A percentile compares a stretch with the other conserved stretches of the same genome.
These are phyloP conservation scores for Pollimyrus isidori DNA, from an alignment of 2,113 vertebrate genomes.

Conservation along the genomic window DNA sequence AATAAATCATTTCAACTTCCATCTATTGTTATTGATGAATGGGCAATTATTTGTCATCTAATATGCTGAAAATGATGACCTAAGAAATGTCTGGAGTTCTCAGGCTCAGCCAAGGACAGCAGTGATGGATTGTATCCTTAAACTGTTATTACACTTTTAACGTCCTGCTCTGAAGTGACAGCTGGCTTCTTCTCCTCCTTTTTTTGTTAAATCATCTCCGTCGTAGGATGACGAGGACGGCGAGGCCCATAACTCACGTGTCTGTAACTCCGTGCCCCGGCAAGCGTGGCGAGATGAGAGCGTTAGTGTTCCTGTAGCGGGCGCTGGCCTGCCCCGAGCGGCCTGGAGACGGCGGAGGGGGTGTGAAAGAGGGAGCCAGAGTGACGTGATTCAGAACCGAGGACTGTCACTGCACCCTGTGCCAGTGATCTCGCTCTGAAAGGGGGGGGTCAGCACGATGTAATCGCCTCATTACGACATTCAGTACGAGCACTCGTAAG, in stretches of 20 bases:
- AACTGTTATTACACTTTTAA: conserved; percentile 98
- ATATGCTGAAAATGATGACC: conserved; percentile 91
- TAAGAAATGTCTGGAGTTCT: conserved; percentile 80
- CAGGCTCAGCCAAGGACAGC: conserved; percentile 68
- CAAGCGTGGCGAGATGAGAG: conserved; percentile 75
- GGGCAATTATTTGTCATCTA: conserved; percentile 99
- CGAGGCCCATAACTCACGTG: conserved; percentile 79
- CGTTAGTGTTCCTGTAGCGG: conserved; percentile 71
- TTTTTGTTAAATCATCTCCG: conserved; percentile 58
- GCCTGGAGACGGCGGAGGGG: conserved; percentile 65
- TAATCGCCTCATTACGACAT: background rate
- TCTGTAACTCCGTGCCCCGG: conserved; percentile 60
- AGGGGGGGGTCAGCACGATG: background rate
- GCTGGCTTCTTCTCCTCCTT: conserved; percentile 57
- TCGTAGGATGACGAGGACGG: conserved; percentile 61
- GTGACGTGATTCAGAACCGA: conserved; percentile 64
- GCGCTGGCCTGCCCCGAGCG: conserved; percentile 67
- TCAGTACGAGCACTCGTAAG: background rate
- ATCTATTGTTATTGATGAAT: conserved; percentile 99
- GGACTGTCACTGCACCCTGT: conserved; percentile 64
- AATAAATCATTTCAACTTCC: conserved; percentile 98
- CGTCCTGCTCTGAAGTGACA: conserved; percentile 78
- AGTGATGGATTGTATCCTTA: conserved; percentile 98
- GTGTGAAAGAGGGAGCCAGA: conserved; percentile 73
- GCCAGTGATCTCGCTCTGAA: background rate